Evolutionary conservation across 2,888 invertebrate species (phyloP), one percentile per base, ranked within the genome.

Genomic region (Falcaria lacertinaria): DNA sequence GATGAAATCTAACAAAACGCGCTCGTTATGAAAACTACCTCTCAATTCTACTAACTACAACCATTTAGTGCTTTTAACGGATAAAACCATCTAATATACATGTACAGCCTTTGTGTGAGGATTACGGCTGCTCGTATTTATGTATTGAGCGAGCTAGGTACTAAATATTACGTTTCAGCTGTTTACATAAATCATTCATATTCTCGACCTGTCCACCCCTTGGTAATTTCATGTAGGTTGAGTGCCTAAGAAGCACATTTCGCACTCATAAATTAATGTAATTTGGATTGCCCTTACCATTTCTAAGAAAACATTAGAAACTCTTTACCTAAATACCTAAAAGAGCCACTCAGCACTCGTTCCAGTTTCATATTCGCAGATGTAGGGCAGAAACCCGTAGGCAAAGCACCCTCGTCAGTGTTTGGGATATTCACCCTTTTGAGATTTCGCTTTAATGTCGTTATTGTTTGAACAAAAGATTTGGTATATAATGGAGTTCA

Each of bases 171-270:
- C n/a, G n/a, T 60, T 62, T 57, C 60, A 64, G 49, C 51, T 1
- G 22, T 22, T 22, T 5, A 22, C 52, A 73, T 74, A 60, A 70
- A 76, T 74, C 70, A 77, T 63, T 51, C 51, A 50, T 14, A 48
- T 48, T 42, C 50, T 52, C 1, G 5, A 22, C 22, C 22, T 22
- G 22, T 22, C 22, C 22, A 22, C 22, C 3, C 22, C 22, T n/a
- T 22, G 7, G 22, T 2, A 22, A 22, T 22, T 22, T 22, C 19
- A 19, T 19, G 19, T 19, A n/a, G n/a, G n/a, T n/a, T n/a, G n/a
- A n/a, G n/a, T n/a, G n/a, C n/a, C n/a, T 19, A 5, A 22, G 22
- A 2, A 22, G 6, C 7, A 22, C 22, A 22, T 22, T 22, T 22
- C 22, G 5, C 28, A 28, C 28, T 3, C 7, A 7, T 11, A 28